Percentiles rank a stretch among this genome's conserved stretches.
Evolutionary conservation across 2,888 invertebrate species (phyloP).

Genomic region (Chalcis sispes): DNA sequence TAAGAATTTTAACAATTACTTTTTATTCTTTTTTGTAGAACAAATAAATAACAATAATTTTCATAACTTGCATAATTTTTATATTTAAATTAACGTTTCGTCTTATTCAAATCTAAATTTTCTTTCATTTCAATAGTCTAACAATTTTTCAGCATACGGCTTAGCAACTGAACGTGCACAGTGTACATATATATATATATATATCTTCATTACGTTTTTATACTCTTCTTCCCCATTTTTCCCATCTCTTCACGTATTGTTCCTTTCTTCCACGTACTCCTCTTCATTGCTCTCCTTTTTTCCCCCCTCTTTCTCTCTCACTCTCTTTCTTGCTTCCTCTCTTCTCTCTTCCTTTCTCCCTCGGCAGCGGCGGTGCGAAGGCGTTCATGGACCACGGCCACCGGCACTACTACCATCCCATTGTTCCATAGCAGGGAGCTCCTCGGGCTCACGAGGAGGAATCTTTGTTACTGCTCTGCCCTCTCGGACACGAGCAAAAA

Average conservation of each 20-base stretch:
- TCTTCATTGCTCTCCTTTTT: constrained; percentile 11
- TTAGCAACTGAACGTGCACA: too few species aligned
- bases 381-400: constrained; percentile 56
- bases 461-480: constrained; percentile 35
- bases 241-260: constrained; percentile 38
- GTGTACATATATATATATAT: too few species aligned
- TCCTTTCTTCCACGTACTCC: constrained; percentile 38
- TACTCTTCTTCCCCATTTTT: constrained; percentile 12
- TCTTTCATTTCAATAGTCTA: too few species aligned
- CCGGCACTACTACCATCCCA: constrained; percentile 59
- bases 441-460: constrained; percentile 1
- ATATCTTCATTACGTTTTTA: constrained; percentile 52
- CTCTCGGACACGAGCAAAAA: not conserved
- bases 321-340: constrained; percentile 9
- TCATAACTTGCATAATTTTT: too few species aligned
- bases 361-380: constrained; percentile 34
- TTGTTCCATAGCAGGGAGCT: constrained; percentile 56
- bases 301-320: constrained; percentile 38
- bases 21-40: too few species aligned
- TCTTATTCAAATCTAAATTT: too few species aligned
- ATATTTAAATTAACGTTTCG: too few species aligned
- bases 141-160: too few species aligned
- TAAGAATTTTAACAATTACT: too few species aligned
- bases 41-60: too few species aligned
- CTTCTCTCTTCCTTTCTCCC: constrained; percentile 19